phyloP scores from a whole-genome alignment of 2,113 vertebrate species.

The Corydoras sp. region DNA sequence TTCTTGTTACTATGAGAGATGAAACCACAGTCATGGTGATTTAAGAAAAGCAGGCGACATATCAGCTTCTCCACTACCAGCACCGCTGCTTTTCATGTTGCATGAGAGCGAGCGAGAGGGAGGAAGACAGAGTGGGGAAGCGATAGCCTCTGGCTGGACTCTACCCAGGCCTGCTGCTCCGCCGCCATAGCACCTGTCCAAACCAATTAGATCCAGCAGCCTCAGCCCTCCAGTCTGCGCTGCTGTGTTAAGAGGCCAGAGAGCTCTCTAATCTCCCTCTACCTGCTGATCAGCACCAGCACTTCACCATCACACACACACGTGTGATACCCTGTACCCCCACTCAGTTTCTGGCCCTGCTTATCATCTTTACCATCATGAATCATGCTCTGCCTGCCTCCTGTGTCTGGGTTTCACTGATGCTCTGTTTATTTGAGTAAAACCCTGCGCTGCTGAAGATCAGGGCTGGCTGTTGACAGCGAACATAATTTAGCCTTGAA shows the following conservation, averaged over 20 bases:
- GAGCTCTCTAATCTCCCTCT: conserved; percentile 18
- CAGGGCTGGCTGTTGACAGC: conserved; percentile 44
- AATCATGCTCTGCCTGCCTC: conserved; percentile 38
- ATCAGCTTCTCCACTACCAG: no score
- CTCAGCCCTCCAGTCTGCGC: conserved; percentile 19
- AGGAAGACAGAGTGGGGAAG: neutral
- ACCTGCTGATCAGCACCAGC: conserved; percentile 40
- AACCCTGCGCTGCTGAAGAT: conserved; percentile 35
- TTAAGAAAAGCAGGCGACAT: no score
- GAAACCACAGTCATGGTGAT: no score
- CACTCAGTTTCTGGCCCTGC: conserved; percentile 11
- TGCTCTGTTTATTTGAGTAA: conserved; percentile 50
- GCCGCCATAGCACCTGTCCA: conserved; percentile 42
- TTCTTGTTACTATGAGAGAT: no score
- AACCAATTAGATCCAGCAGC: conserved; percentile 39
- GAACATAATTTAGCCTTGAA: conserved; percentile 49
- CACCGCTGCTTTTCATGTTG: neutral
- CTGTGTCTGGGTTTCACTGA: conserved; percentile 30
- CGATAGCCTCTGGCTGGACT: conserved; percentile 31
- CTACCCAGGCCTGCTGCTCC: conserved; percentile 39
- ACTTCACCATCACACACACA: conserved; percentile 20
- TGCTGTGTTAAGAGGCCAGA: conserved; percentile 30
- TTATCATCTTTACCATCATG: conserved; percentile 41
- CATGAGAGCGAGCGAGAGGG: conserved; percentile 12
- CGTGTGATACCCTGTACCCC: conserved; percentile 4